These are phyloP conservation scores for Lates japonicus DNA, from an alignment of 2,797 vertebrate genomes.

Conservation along the genomic window DNA sequence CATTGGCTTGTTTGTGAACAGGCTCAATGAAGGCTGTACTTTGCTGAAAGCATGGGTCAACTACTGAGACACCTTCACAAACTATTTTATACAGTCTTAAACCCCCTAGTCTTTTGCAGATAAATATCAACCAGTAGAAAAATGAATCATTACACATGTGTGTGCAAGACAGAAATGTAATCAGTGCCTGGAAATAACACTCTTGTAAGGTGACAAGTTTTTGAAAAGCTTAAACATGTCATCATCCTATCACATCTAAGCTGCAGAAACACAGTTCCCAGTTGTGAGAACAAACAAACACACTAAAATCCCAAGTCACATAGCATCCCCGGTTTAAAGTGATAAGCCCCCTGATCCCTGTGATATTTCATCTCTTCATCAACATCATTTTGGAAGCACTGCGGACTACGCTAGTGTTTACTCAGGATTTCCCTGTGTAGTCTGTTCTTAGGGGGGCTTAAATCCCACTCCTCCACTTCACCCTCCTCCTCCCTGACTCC, in stretches of 20 bases:
- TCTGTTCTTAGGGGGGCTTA: constrained; percentile 59
- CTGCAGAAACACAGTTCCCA: constrained; percentile 10
- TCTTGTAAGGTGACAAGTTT: background rate
- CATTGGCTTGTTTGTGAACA: background rate
- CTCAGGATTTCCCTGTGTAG: constrained; percentile 42
- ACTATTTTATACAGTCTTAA: background rate
- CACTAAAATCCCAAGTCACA: constrained; percentile 16
- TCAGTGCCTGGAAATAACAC: background rate
- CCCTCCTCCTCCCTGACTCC: constrained; percentile 49
- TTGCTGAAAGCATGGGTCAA: background rate
- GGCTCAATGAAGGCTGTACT: background rate
- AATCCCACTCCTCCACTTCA: constrained; percentile 51
- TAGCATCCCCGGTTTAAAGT: constrained; percentile 25
- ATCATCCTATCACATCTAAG: background rate
- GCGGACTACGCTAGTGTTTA: constrained; percentile 54
- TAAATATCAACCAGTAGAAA: background rate
- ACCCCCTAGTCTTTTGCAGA: background rate
- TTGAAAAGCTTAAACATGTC: background rate
- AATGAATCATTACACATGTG: background rate
- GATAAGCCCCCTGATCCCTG: constrained; percentile 48
- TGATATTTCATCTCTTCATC: constrained; percentile 70
- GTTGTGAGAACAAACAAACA: constrained; percentile 46
- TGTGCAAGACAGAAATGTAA: background rate
- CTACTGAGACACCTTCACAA: background rate
- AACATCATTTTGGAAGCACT: constrained; percentile 53